These are phyloP conservation scores for Moxostoma hubbsi DNA, from an alignment of 2,797 vertebrate species.

Conservation along the genomic window DNA sequence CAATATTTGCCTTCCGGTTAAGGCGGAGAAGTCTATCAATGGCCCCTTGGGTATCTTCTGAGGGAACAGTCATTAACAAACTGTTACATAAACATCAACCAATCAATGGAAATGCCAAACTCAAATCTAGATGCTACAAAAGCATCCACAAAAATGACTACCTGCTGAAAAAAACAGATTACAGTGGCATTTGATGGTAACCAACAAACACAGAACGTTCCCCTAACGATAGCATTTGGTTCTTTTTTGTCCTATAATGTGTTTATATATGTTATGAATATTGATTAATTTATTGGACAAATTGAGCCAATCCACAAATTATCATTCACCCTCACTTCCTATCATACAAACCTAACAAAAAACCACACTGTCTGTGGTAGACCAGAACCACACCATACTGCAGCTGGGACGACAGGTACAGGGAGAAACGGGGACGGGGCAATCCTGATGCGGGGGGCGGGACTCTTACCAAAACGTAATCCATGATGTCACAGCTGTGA, in stretches of 20 bases:
- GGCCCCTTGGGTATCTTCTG: slow-evolving; percentile 83
- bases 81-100: neutral
- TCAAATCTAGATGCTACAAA: neutral
- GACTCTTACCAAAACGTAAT: slow-evolving; percentile 81
- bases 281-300: neutral
- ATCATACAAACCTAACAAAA: slow-evolving; percentile 79
- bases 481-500: slow-evolving; percentile 83
- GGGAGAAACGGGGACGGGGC: slow-evolving; percentile 86
- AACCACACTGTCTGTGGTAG: slow-evolving; percentile 84
- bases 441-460: slow-evolving; percentile 71
- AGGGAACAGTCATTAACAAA: slow-evolving; percentile 2
- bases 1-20: slow-evolving; percentile 69
- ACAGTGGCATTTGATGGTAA: no score
- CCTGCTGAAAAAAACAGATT: no score
- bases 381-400: slow-evolving; percentile 86
- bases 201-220: no score
- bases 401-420: slow-evolving; percentile 90
- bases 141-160: neutral
- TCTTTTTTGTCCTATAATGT: no score
- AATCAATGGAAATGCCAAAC: neutral
- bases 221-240: no score
- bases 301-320: neutral
- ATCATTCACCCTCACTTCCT: no score
- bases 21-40: slow-evolving; percentile 74
- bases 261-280: no score